Evolutionary conservation across 2,888 invertebrate species (phyloP), one percentile per base, ranked within the genome.

Genomic region (Eristalis arbustorum): DNA sequence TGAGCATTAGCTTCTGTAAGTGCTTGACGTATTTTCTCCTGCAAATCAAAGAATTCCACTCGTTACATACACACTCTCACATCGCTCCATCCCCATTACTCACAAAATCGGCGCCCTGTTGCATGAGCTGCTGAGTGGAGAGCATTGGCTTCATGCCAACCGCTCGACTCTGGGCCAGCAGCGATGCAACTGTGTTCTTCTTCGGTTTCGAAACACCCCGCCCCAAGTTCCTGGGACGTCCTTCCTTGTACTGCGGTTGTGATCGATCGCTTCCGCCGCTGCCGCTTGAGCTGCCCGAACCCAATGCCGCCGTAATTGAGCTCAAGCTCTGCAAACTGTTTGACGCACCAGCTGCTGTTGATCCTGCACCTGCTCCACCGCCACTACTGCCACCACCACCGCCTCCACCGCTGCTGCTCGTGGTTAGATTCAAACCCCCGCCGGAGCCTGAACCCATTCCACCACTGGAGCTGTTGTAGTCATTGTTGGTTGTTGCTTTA

Each of bases 101-200:
- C 93, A 93, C 94, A 91, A 93, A 93, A 92, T 93, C 93, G 11
- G 92, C 92, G 79, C 93, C 93, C 78, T 93, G 92, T 76, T 92
- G 93, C 37, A 93, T 89, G 3, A 95, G 90, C 87, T 96, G 94
- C 90, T 96, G 96, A 31, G 96, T 96, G 63, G 96, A 96, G 66
- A 97, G 92, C 90, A 96, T 96, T 10, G 96, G 96, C 90, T 96
- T 95, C 6, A 96, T 94, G 0, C 97, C 97, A 49, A 97, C 94
- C 5, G 97, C 97, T 80, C 98, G 93, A 91, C 97, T 97, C 93
- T 97, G 97, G 0, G 97, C 97, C 88, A 98, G 93, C 69, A 98
- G 93, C 2, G 97, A 97, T 0, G 98, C 98, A 1, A 98, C 98
- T 0, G 98, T 98, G 92, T 98, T 98, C 94, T 98, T 98, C 94